Conservation (phyloP, 2,888 invertebrate genomes). For the Microdon myrmicae region DNA sequence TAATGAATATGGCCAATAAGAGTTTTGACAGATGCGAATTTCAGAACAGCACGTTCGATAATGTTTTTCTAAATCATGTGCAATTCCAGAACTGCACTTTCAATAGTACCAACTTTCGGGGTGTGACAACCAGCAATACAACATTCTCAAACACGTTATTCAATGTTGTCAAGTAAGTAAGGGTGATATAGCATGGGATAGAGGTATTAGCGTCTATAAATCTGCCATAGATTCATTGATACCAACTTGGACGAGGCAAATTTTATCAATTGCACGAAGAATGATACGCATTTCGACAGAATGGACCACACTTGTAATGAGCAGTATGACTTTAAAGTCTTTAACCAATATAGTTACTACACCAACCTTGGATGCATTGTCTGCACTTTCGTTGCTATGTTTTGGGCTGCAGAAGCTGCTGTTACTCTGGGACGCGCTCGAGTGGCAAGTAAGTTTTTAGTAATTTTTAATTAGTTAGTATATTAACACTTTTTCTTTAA, state of each 20-base stretch:
- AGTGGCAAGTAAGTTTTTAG: conserved; percentile 54
- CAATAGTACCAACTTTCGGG: conserved; percentile 75
- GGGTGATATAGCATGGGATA: no score
- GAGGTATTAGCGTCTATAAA: no score
- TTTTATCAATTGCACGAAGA: conserved; percentile 69
- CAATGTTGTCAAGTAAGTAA: conserved; percentile 72
- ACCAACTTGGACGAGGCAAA: conserved; percentile 70
- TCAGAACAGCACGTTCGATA: conserved; percentile 74
- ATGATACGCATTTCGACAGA: conserved; percentile 69
- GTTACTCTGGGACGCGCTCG: conserved; percentile 52
- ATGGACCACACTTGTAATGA: conserved; percentile 64
- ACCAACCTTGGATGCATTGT: conserved; percentile 51
- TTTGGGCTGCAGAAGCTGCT: conserved; percentile 45
- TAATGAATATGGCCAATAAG: conserved; percentile 73
- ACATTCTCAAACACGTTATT: conserved; percentile 74
- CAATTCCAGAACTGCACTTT: conserved; percentile 78
- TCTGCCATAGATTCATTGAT: conserved; percentile 69
- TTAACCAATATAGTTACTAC: conserved; percentile 26
- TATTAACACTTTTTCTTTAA: background rate
- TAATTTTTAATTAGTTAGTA: no score
- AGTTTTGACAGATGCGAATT: conserved; percentile 73
- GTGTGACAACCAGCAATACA: conserved; percentile 77
- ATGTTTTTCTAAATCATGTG: conserved; percentile 78
- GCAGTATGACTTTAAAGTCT: conserved; percentile 60
- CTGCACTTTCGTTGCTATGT: conserved; percentile 36